Base-by-base conservation (phyloP, 2,888 invertebrate species). In the Listrodromus nycthemerus region DNA sequence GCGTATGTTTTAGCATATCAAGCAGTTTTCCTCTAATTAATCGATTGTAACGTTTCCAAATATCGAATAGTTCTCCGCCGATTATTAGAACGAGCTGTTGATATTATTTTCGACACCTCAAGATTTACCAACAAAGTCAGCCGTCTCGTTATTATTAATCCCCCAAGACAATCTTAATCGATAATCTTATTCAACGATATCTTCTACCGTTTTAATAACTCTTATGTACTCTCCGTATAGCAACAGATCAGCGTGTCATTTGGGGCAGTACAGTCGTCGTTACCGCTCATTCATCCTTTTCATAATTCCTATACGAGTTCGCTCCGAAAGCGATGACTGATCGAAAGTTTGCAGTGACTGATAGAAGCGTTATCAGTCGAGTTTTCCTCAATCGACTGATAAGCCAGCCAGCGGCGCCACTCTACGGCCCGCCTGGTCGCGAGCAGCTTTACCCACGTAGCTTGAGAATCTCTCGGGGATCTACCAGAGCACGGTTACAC, bases 371-470 rank as follows among this genome's bases (percentile, higher is more conserved):
- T 71, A 71, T 58, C 71, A 71, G 27, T 41, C 21, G 70, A 71
- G 70, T 33, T 16, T 37, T 16, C 24, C 16, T 6, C 21, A 41
- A 55, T 55, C 70, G 71, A 50, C 16, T 71, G 71, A 71, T 71
- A 79, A 71, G 63, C 27, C 16, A 52, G 27, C 27, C 45, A 61
- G 77, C 8, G 80, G 83, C 83, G 83, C 83, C 80, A 84, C 83
- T 77, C 41, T 69, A 52, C 83, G 74, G 80, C 33, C 19, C 52
- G 50, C 10, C 21, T 8, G 30, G 21, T 45, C 66, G 10, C 37
- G 10, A 50, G 13, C 80, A 16, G 52, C 55, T 58, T 74, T 80
- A 80, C 73, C 80, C 30, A 61, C 80, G 33, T 33, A 58, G 66
- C 21, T 61, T 1, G 33, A 10, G 24, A 30, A 2, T n/a, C 24